Evolutionary conservation across 2,888 invertebrate species (phyloP).

Genomic region (Cheilosia pagana): DNA sequence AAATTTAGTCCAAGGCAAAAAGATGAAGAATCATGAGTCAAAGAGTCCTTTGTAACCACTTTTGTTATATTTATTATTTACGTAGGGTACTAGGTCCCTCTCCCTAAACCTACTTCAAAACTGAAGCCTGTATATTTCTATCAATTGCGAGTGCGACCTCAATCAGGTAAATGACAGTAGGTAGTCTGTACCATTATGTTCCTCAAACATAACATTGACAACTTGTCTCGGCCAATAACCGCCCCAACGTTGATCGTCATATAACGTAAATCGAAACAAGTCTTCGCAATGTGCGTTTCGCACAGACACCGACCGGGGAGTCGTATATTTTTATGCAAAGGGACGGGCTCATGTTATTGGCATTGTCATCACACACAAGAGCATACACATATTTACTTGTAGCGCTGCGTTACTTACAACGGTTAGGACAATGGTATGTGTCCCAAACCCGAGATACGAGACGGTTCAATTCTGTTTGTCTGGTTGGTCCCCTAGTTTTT

Average conservation of each 20-base stretch:
- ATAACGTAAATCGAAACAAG: constrained; percentile 16
- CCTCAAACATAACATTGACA: too few species aligned
- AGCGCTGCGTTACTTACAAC: constrained; percentile 38
- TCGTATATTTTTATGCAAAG: constrained; percentile 26
- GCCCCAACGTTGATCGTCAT: background rate
- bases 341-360: constrained; percentile 17
- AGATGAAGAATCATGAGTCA: too few species aligned
- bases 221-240: too few species aligned
- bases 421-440: constrained; percentile 22
- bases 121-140: too few species aligned
- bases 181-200: too few species aligned
- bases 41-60: too few species aligned
- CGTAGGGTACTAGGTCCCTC: too few species aligned
- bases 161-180: too few species aligned
- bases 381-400: constrained; percentile 7
- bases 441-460: background rate
- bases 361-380: constrained; percentile 20
- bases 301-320: constrained; percentile 10
- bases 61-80: too few species aligned
- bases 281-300: background rate
- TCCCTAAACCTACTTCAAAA: too few species aligned
- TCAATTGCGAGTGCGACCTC: too few species aligned
- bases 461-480: constrained; percentile 3
- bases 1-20: too few species aligned
- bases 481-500: constrained; percentile 24